Evolutionary conservation across 2,113 vertebrate species (phyloP).

Genomic region (Theropithecus gelada): DNA sequence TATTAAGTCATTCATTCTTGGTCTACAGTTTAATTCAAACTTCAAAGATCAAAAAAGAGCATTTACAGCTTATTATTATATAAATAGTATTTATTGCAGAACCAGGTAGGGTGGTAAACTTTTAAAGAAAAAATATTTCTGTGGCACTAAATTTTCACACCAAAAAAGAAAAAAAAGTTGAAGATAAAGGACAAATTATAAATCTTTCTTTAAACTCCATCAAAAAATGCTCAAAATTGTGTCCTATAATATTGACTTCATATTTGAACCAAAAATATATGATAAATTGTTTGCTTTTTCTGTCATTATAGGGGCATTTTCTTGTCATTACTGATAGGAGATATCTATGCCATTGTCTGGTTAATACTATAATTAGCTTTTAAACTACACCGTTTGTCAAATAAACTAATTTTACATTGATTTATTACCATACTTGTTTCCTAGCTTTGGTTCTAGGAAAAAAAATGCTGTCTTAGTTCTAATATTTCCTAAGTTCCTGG

Average conservation of each 20-base stretch:
- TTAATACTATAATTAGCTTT: not conserved
- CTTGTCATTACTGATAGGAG: not conserved
- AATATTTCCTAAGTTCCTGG: not conserved
- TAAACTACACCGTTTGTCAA: not conserved
- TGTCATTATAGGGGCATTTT: not conserved
- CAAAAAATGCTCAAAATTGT: constrained; percentile 10
- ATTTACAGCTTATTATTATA: not conserved
- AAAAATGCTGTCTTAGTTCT: not conserved
- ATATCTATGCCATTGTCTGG: not conserved
- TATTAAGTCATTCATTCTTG: not conserved
- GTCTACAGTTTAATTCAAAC: not conserved
- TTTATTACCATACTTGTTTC: not conserved
- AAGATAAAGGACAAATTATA: not conserved
- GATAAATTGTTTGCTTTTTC: not conserved
- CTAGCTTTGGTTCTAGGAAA: not conserved
- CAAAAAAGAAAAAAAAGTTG: not conserved
- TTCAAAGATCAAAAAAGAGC: constrained; percentile 13
- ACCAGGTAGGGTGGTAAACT: not conserved
- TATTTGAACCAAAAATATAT: not conserved
- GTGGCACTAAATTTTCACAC: not conserved
- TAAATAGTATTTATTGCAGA: not conserved
- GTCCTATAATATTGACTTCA: not conserved
- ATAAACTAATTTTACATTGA: not conserved
- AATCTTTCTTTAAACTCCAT: not conserved
- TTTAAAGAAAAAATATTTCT: not conserved